A percentile compares a stretch with the other conserved stretches of the same genome.
Conservation (phyloP, 92 coral and sea anemone genomes). For the Diadumene lineata region DNA sequence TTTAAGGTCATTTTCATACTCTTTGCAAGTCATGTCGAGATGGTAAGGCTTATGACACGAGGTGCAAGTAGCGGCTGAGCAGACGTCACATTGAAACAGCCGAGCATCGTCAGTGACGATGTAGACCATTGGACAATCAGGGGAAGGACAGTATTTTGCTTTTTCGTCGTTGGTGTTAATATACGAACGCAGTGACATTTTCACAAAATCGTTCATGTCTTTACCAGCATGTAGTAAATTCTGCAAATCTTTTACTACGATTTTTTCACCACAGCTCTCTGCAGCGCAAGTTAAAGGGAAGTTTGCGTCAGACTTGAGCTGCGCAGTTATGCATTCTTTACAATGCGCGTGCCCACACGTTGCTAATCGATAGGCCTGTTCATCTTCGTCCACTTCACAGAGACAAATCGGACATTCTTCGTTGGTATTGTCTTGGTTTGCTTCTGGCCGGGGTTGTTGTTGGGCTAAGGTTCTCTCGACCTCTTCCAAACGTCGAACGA, state of each 20-base stretch:
- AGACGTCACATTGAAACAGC: conserved; percentile 69
- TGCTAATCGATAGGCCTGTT: conserved; percentile 72
- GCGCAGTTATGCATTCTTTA: conserved; percentile 53
- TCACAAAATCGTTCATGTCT: conserved; percentile 22
- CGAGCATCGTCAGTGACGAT: conserved; percentile 61
- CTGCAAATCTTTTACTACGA: conserved; percentile 57
- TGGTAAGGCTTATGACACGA: conserved; percentile 77
- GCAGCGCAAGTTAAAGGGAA: conserved; percentile 73
- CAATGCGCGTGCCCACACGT: conserved; percentile 91
- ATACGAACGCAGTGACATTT: conserved; percentile 46
- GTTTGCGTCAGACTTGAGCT: conserved; percentile 54
- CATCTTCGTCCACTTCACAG: conserved; percentile 39
- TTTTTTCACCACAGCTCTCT: conserved; percentile 57
- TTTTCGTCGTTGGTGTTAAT: conserved; percentile 49
- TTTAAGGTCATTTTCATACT: conserved; percentile 55
- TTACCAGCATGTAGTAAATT: conserved; percentile 40
- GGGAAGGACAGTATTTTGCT: conserved; percentile 76
- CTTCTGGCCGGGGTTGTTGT: conserved; percentile 14
- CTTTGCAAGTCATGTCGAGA: conserved; percentile 75
- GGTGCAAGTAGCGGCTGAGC: conserved; percentile 62
- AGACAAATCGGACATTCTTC: conserved; percentile 81
- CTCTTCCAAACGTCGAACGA: conserved; percentile 33
- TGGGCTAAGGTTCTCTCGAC: conserved; percentile 29
- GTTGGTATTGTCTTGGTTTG: background rate
- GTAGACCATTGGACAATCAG: conserved; percentile 89